Evolutionary conservation across 2,113 vertebrate genomes (phyloP), one percentile per base, ranked within the genome.

Genomic region (Triplophysa rosa): DNA sequence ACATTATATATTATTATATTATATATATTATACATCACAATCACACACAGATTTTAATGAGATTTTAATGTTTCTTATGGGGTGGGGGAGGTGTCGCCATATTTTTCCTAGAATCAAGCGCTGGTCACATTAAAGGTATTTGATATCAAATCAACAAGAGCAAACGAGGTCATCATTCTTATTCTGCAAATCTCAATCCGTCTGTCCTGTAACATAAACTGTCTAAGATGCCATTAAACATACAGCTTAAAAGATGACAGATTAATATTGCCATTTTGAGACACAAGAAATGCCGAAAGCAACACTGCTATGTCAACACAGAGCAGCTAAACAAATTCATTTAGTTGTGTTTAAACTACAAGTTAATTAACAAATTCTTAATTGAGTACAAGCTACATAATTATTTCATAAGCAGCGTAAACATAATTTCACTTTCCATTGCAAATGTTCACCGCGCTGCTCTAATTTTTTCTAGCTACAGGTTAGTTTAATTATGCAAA

Each of bases 401-500:
- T 94, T 92, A 94, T 91, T 94, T 94, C 93, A 95, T 93, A 95
- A 95, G 92, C 94, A 95, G 94, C 92, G 95, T 94, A 95, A 95
- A 95, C 94, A 96, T 95, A 92, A 93, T 95, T 95, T 93, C 94
- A 94, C 93, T 67, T 71, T 45, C 17, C 40, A 66, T 77, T 58
- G 94, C 95, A 94, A 94, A 95, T 94, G 92, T 91, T 88, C 91
- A 93, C 91, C 94, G 94, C 93, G 91, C 94, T 94, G 92, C 94
- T 94, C 94, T 95, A 93, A 92, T 95, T 95, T 93, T 94, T 17
- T 54, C 45, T 94, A 92, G 95, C 94, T 95, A 93, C 94, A 94
- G 95, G 95, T 95, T 96, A 93, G 95, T 96, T 96, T 96, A 94
- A 96, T 96, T 96, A 96, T 97, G 95, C 92, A 95, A 96, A 97